These are phyloP conservation scores for Ictidomys tridecemlineatus DNA, from an alignment of 2,113 vertebrate genomes.

Conservation along the genomic window DNA sequence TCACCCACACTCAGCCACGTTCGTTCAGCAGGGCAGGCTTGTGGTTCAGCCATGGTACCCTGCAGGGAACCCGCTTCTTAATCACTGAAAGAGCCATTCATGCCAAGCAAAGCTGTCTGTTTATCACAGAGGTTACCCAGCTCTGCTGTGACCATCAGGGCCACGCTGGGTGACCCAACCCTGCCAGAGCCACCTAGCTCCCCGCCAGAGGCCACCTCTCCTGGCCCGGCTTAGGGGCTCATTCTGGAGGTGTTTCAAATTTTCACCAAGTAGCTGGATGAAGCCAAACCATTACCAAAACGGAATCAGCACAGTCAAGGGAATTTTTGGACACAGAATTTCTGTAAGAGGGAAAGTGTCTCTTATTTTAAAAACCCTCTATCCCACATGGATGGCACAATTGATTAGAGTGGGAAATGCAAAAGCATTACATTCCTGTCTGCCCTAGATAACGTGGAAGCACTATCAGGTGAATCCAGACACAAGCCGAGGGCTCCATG, in stretches of 20 bases:
- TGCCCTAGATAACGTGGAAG: accelerated
- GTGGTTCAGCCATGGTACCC: neutral
- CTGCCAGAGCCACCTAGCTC: neutral
- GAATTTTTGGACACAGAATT: neutral
- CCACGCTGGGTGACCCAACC: neutral
- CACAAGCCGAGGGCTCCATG: accelerated
- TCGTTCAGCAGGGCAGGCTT: neutral
- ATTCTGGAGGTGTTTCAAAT: neutral
- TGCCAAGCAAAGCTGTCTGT: no score
- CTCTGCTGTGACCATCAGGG: no score
- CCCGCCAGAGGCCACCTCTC: neutral
- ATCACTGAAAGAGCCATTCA: no score
- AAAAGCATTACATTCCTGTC: accelerated
- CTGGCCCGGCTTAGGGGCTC: no score
- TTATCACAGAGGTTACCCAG: no score
- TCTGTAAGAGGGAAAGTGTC: neutral
- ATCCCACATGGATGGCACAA: accelerated
- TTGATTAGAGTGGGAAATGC: no score
- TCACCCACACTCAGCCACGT: neutral
- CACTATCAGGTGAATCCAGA: no score
- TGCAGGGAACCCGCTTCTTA: no score
- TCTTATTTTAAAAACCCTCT: accelerated
- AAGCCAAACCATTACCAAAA: neutral
- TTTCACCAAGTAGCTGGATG: conserved; percentile 25
- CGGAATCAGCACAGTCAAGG: neutral